A percentile compares a stretch with the other conserved stretches of the same genome.
Conservation (phyloP, 23 tunicate species). For the Diplosoma virens region DNA sequence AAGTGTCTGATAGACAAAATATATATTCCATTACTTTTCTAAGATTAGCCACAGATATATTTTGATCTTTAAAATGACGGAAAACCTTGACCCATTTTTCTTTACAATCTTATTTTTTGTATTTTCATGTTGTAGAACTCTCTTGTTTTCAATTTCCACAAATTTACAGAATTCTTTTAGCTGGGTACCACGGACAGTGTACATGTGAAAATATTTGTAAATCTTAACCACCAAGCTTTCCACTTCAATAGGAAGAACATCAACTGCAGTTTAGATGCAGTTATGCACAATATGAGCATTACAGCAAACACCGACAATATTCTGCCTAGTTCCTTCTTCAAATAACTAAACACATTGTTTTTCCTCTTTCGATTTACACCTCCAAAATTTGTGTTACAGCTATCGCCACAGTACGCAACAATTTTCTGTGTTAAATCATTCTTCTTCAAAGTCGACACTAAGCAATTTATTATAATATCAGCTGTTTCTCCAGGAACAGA, state of each 20-base stretch:
- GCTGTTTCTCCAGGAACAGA: constrained; percentile 16
- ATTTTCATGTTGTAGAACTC: constrained; percentile 31
- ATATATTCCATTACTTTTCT: no score
- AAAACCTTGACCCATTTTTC: no score
- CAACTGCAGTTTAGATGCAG: constrained; percentile 34
- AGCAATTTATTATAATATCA: no score
- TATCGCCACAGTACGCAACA: constrained; percentile 4
- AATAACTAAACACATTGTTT: no score
- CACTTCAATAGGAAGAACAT: constrained; percentile 21
- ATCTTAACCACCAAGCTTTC: constrained; percentile 33
- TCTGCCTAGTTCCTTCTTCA: no score
- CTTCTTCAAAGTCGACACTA: constrained; percentile 6
- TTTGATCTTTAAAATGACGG: no score
- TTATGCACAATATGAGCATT: constrained; percentile 41
- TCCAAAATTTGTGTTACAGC: constrained; percentile 18
- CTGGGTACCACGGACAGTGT: constrained; percentile 26
- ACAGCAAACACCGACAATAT: constrained; percentile 49
- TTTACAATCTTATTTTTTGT: no score
- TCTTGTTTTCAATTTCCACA: no score
- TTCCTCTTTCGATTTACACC: no score
- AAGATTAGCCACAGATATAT: no score
- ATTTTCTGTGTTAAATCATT: constrained; percentile 1
- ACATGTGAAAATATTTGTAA: constrained; percentile 24
- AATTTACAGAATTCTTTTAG: constrained; percentile 25
- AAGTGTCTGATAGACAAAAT: no score